Conservation (phyloP, 2,888 invertebrate species). For the Salticus scenicus region DNA sequence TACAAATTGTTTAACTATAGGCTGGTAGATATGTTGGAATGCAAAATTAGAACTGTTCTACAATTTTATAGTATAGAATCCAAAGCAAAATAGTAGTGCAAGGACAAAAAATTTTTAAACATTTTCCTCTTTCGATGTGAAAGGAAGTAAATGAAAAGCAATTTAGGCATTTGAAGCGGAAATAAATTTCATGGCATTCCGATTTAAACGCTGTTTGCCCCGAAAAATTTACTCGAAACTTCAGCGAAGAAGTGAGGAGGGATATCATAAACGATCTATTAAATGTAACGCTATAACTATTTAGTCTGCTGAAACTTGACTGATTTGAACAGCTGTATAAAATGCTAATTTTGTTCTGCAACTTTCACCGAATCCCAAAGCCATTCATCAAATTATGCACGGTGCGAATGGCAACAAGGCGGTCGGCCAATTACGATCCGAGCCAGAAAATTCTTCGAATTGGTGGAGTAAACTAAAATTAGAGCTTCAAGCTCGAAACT, state of each 20-base stretch:
- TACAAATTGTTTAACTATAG: too few species aligned
- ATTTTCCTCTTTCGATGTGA: too few species aligned
- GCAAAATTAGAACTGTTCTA: too few species aligned
- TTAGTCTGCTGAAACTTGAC: conserved; percentile 59
- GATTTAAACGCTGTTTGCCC: background rate
- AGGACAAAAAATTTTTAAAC: too few species aligned
- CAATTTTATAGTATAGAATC: too few species aligned
- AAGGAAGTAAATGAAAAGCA: background rate
- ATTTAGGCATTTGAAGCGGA: background rate
- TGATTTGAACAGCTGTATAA: conserved; percentile 57
- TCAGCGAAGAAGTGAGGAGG: background rate
- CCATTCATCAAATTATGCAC: conserved; percentile 68
- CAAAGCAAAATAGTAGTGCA: too few species aligned
- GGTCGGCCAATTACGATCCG: conserved; percentile 50
- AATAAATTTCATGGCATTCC: background rate
- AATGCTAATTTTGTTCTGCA: conserved; percentile 60
- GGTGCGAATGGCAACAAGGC: conserved; percentile 62
- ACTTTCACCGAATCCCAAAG: conserved; percentile 59
- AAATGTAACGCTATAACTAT: conserved; percentile 48
- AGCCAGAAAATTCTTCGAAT: conserved; percentile 63
- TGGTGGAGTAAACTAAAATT: conserved; percentile 57
- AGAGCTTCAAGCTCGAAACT: conserved; percentile 31
- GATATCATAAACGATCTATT: conserved; percentile 44
- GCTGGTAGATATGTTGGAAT: too few species aligned
- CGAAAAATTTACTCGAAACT: background rate